phyloP scores from a whole-genome alignment of 2,888 invertebrate species.

The Catotricha subobsoleta region DNA sequence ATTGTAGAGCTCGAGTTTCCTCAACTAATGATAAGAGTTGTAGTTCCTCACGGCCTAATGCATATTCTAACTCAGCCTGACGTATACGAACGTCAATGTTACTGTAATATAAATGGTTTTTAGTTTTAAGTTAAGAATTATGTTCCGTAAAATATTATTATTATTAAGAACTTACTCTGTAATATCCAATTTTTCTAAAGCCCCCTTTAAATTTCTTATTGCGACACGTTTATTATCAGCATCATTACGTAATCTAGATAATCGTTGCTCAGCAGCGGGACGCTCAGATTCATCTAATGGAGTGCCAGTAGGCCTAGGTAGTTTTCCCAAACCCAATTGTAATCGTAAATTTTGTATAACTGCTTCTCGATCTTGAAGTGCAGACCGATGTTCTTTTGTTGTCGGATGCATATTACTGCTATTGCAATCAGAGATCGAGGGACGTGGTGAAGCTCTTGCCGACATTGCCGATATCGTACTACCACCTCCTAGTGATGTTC shows the following conservation, averaged over 20 bases:
- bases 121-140: constrained; percentile 3
- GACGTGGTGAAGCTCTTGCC: constrained; percentile 15
- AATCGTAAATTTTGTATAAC: constrained; percentile 49
- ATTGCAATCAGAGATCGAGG: constrained; percentile 14
- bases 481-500: constrained; percentile 19
- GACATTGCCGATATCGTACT: constrained; percentile 11
- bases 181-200: constrained; percentile 66
- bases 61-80: constrained; percentile 79
- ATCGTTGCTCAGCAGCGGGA: constrained; percentile 38
- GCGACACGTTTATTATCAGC: constrained; percentile 60
- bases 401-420: constrained; percentile 22
- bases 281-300: constrained; percentile 35
- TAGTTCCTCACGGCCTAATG: constrained; percentile 71
- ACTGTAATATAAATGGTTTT: constrained; percentile 29
- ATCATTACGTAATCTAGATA: constrained; percentile 42
- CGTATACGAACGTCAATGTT: constrained; percentile 79
- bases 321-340: constrained; percentile 25
- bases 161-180: constrained; percentile 51
- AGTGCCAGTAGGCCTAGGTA: constrained; percentile 29
- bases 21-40: constrained; percentile 69
- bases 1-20: constrained; percentile 59
- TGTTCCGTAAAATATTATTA: neutral
- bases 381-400: constrained; percentile 45
- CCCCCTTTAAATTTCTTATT: constrained; percentile 63
- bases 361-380: constrained; percentile 62